Evolutionary conservation across 2,113 vertebrate genomes (phyloP), one percentile per base, ranked within the genome.

Genomic region (Carollia perspicillata): DNA sequence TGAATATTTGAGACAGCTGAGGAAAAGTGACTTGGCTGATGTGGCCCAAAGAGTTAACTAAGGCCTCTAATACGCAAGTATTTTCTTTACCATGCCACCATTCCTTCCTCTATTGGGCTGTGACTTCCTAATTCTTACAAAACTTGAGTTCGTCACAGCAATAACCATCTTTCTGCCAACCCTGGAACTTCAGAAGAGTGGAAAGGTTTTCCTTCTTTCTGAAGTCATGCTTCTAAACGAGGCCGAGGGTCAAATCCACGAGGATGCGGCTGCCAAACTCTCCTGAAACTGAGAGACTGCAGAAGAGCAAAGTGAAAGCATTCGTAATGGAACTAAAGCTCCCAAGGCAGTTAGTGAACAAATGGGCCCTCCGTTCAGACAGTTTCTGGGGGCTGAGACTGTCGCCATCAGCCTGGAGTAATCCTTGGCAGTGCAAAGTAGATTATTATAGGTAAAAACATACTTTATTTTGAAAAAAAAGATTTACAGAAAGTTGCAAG

Each of bases 81-180:
- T 74, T 94, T 91, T 95, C 86, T 65, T 51, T 44, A 35, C 79
- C 69, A 88, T 16, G 30, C 47, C 51, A 37, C 30, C 16, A 94
- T 95, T 97, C 96, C 95, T 97, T 97, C 92, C 95, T 95, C 0
- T 44, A 13, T 26, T 72, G 92, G 94, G 87, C 90, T 95, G 84
- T 17, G 66, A 88, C 75, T 94, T 97, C 95, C 94, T 89, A 65
- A 60, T 84, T 86, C 79, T 71, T 60, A 44, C 16, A 6, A 75
- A n/a, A 60, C 71, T 71, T 71, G 85, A 75, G 93, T 79, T 84
- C 37, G 53, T 89, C 85, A 85, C 77, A 75, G 55, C 44, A 7
- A n/a, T 60, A 17, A 69, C 90, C 66, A 30, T 83, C 60, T 88
- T 65, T 65, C 17, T 40, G 55, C 47, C 72, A 87, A 55, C 37